Evolutionary conservation across 2,113 vertebrate species (phyloP), one percentile per base, ranked within the genome.

Genomic region (Tenrec ecaudatus): DNA sequence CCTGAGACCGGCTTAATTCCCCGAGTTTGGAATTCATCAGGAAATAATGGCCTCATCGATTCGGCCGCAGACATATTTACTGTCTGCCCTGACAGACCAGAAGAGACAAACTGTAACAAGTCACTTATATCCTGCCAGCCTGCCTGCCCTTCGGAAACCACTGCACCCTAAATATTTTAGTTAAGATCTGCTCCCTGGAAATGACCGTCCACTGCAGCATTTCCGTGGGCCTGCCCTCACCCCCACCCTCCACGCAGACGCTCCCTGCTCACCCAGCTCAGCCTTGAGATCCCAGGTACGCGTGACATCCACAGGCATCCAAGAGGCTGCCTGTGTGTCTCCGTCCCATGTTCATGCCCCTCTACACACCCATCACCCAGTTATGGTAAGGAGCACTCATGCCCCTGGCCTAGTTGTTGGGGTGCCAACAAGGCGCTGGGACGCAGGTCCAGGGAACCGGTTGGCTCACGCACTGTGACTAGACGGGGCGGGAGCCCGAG

Each of bases 41-140:
- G 60, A 68, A 87, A 40, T 92, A 95, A 97, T 91, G 95, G 91
- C 93, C 75, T 80, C 93, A 97, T 83, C 15, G 95, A 97, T 95
- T 93, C 96, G 80, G 78, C 27, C 79, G 89, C 57, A 86, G 81
- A 89, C 66, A 68, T 93, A 90, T 93, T 96, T 94, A 91, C 80
- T 38, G 58, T 5, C 91, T 90, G 82, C 60, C 89, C 58, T 91
- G 85, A 85, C 92, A 33, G 75, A 96, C 57, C 53, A 47, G 90
- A 80, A 29, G 58, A 93, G 89, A 86, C 57, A 7, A 1, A 89
- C 10, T 57, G 14, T 62, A 80, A 90, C 86, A 80, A 71, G 82
- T 85, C 53, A 66, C 84, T 86, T 86, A 83, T 90, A 84, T 94
- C 92, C 94, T 90, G 60, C 75, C 82, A 77, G 80, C 78, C 84